Percentiles rank a stretch among this genome's conserved stretches.
Evolutionary conservation across 2,113 vertebrate species (phyloP).

Genomic region (Raja brachyura): DNA sequence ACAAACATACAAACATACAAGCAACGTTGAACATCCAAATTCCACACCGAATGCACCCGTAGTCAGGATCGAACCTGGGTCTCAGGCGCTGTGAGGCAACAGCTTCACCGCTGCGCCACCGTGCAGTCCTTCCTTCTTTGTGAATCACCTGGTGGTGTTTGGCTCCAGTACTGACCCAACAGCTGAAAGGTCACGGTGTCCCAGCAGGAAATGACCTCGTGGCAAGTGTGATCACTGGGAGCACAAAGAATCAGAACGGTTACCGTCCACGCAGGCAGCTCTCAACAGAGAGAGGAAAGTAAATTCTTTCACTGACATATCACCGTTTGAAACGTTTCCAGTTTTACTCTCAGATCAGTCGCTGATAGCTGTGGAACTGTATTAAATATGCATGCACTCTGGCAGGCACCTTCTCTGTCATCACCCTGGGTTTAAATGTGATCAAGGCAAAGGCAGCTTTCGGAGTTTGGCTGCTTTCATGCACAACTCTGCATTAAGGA

Average conservation of each 20-base stretch:
- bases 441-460: slow-evolving; percentile 9
- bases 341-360: slow-evolving; percentile 28
- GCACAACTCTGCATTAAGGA: not conserved
- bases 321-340: not conserved
- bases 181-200: not conserved
- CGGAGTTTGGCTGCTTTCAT: not conserved
- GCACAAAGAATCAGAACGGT: not conserved
- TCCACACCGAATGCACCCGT: too few species aligned
- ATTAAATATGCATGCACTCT: slow-evolving; percentile 9
- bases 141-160: not conserved
- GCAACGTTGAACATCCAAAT: too few species aligned
- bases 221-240: not conserved
- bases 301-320: not conserved
- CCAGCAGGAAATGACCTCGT: not conserved
- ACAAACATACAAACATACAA: too few species aligned
- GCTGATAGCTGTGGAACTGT: not conserved
- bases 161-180: not conserved
- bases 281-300: not conserved
- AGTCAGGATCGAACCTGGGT: too few species aligned
- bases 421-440: slow-evolving; percentile 12
- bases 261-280: not conserved
- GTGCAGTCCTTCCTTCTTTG: not conserved
- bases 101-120: too few species aligned
- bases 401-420: not conserved
- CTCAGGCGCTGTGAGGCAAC: too few species aligned